phyloP scores from a whole-genome alignment of 2,113 vertebrate genomes.

The Ciconia stormi region DNA sequence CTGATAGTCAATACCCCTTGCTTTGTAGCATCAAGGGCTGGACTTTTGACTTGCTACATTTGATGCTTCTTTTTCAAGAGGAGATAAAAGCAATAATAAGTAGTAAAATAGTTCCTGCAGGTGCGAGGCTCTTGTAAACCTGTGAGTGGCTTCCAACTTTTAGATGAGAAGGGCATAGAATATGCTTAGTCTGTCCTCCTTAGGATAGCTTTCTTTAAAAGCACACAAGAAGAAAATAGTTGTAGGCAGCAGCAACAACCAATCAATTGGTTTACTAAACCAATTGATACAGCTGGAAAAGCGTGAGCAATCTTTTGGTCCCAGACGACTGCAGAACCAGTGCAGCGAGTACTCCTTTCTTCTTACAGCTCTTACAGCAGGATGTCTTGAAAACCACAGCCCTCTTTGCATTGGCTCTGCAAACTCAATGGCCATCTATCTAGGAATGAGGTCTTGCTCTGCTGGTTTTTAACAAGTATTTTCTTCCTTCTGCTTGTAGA shows the following conservation, averaged over 20 bases:
- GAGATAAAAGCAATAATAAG: neutral
- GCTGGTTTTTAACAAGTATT: neutral
- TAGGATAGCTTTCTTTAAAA: neutral
- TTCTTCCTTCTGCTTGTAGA: neutral
- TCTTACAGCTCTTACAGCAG: neutral
- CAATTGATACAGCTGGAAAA: neutral
- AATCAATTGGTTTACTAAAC: neutral
- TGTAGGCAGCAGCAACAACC: neutral
- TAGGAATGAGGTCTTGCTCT: neutral
- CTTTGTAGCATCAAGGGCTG: neutral
- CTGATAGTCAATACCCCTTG: neutral
- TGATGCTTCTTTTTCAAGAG: neutral
- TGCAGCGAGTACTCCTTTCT: neutral
- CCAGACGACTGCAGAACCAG: neutral
- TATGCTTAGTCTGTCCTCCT: neutral
- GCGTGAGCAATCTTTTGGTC: neutral
- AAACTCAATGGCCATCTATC: rapidly evolving
- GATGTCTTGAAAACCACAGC: neutral
- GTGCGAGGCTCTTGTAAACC: neutral
- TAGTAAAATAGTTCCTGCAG: neutral
- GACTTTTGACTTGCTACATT: rapidly evolving
- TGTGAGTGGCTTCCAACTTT: neutral
- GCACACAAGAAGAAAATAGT: neutral
- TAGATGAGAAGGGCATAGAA: no score
- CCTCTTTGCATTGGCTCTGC: neutral